Evolutionary conservation across 2,888 invertebrate genomes (phyloP).

Genomic region (Anagyrus pseudococci): DNA sequence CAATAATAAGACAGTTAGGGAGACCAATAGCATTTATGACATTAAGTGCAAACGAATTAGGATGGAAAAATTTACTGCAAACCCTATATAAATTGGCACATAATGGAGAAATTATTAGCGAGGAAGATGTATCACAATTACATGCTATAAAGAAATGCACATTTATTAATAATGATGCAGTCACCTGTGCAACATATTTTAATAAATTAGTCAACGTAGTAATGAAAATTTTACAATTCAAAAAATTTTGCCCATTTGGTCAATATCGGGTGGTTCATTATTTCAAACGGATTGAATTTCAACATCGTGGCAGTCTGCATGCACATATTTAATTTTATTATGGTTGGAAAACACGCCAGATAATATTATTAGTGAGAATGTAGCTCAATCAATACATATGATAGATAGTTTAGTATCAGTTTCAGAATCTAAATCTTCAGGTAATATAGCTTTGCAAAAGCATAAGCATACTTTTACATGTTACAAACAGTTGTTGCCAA

Average conservation of each 20-base stretch:
- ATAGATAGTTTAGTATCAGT: slow-evolving; percentile 12
- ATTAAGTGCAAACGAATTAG: slow-evolving; percentile 57
- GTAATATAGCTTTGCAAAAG: slow-evolving; percentile 44
- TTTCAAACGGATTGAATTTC: no score
- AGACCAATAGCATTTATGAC: slow-evolving; percentile 56
- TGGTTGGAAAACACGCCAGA: slow-evolving; percentile 39
- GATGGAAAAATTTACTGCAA: slow-evolving; percentile 32
- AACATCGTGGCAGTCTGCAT: slow-evolving; percentile 39
- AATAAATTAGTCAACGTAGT: slow-evolving; percentile 43
- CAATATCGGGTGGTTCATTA: slow-evolving; percentile 40
- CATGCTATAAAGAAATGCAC: slow-evolving; percentile 36
- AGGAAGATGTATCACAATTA: slow-evolving; percentile 25
- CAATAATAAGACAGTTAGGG: slow-evolving; percentile 58
- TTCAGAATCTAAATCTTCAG: slow-evolving; percentile 37
- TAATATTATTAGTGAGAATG: slow-evolving; percentile 33
- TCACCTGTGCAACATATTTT: slow-evolving; percentile 44
- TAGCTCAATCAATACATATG: slow-evolving; percentile 34
- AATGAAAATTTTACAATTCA: slow-evolving; percentile 30
- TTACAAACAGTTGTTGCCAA: slow-evolving; percentile 41
- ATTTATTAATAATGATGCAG: slow-evolving; percentile 42
- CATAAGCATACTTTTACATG: slow-evolving; percentile 51
- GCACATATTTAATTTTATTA: slow-evolving; percentile 41
- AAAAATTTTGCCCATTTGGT: slow-evolving; percentile 37
- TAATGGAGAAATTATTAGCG: slow-evolving; percentile 15
- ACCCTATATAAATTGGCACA: slow-evolving; percentile 15